Conservation (phyloP, 2,797 vertebrate genomes). For the Tapera naevia region DNA sequence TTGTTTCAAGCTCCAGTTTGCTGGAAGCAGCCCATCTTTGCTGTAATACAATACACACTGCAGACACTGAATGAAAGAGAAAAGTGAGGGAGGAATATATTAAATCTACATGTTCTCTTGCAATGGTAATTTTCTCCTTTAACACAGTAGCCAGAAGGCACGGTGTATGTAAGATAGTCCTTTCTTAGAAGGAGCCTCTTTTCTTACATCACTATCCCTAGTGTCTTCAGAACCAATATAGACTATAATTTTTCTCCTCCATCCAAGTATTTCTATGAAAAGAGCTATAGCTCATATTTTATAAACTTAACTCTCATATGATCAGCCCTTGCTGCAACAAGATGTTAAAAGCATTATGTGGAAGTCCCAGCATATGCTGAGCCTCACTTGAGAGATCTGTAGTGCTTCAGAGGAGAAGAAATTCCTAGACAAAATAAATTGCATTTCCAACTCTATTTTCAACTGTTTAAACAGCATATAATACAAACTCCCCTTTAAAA, state of each 20-base stretch:
- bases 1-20: neutral
- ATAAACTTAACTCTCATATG: neutral
- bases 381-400: neutral
- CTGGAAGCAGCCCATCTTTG: neutral
- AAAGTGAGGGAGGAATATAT: neutral
- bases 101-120: neutral
- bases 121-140: slow-evolving; percentile 8
- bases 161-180: neutral
- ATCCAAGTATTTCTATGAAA: neutral
- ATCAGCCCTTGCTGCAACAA: neutral
- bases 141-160: neutral
- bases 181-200: neutral
- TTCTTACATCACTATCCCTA: neutral
- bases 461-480: slow-evolving; percentile 17
- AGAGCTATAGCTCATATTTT: neutral
- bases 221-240: neutral
- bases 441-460: slow-evolving; percentile 46
- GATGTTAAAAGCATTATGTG: neutral
- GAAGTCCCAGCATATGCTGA: neutral
- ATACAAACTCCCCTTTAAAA: slow-evolving; percentile 35
- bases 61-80: neutral
- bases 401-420: neutral
- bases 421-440: slow-evolving; percentile 25
- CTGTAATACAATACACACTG: neutral
- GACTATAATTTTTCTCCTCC: neutral